Percentiles rank a stretch among this genome's conserved stretches.
Evolutionary conservation across 2,888 invertebrate species (phyloP).

Genomic region (Labia minor): DNA sequence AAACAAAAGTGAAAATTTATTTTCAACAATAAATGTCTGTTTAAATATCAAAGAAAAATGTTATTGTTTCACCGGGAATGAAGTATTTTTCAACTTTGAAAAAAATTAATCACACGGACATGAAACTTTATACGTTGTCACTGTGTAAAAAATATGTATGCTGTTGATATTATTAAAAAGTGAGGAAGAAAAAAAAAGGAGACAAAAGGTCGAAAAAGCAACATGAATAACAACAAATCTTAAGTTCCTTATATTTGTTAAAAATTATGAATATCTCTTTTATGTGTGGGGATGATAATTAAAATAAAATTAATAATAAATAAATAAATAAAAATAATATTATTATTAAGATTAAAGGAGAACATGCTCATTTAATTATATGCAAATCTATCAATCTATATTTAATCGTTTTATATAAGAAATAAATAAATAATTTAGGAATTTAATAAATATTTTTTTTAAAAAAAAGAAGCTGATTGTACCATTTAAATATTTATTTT

Average conservation of each 20-base stretch:
- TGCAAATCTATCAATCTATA: too few relatives aligned
- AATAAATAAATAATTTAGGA: too few relatives aligned
- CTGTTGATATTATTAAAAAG: neutral
- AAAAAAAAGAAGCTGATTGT: too few relatives aligned
- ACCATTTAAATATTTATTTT: too few relatives aligned
- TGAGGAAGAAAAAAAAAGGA: too few relatives aligned
- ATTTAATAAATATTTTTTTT: too few relatives aligned
- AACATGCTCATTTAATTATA: too few relatives aligned
- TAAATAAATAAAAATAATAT: too few relatives aligned
- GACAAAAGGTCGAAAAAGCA: neutral
- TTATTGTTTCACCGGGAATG: neutral
- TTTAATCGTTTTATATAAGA: too few relatives aligned
- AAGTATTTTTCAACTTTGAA: neutral
- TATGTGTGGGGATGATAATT: neutral
- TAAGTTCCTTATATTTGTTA: neutral
- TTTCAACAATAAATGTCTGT: neutral
- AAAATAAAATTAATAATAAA: too few relatives aligned
- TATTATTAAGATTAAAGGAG: too few relatives aligned
- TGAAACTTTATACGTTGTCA: too few relatives aligned
- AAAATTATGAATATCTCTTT: neutral
- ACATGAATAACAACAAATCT: neutral
- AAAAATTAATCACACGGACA: neutral
- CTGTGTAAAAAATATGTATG: neutral
- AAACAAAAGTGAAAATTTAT: neutral
- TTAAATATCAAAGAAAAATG: slow-evolving; percentile 1